phyloP scores from a whole-genome alignment of 2,113 vertebrate genomes.

The Tauraco erythrolophus region DNA sequence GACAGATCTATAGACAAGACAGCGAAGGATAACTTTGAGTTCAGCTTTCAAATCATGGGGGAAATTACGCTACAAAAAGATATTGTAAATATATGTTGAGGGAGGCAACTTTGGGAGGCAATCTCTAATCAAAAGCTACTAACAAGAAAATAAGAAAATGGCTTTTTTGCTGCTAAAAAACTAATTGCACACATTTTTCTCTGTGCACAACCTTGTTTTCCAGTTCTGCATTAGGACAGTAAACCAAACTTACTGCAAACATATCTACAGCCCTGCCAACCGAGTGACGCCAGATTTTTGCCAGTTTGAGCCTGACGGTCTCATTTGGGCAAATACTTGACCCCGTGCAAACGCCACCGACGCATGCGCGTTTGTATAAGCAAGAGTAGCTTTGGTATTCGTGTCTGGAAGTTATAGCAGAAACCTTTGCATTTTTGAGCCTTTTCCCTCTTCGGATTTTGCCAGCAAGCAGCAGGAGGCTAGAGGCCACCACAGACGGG shows the following conservation, averaged over 20 bases:
- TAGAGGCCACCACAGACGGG: neutral
- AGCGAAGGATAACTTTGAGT: neutral
- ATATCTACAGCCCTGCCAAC: fast-evolving
- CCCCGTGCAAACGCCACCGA: fast-evolving
- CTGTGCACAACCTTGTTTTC: neutral
- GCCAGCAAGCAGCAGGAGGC: neutral
- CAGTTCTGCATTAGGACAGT: neutral
- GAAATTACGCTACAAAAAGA: neutral
- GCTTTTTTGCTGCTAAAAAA: neutral
- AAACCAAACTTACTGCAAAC: neutral
- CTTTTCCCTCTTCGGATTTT: neutral
- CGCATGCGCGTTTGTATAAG: neutral
- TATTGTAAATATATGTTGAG: neutral
- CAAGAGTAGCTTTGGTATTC: neutral
- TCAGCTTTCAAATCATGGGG: neutral
- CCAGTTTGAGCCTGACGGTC: neutral
- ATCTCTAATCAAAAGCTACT: neutral
- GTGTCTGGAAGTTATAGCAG: neutral
- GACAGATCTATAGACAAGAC: neutral
- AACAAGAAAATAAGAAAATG: neutral
- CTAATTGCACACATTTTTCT: neutral
- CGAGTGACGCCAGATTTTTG: neutral
- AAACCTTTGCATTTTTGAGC: neutral
- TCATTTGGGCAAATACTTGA: neutral
- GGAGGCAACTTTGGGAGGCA: fast-evolving